Evolutionary conservation across 2,888 invertebrate genomes (phyloP), one percentile per base, ranked within the genome.

Genomic region (Cataglyphis livida): DNA sequence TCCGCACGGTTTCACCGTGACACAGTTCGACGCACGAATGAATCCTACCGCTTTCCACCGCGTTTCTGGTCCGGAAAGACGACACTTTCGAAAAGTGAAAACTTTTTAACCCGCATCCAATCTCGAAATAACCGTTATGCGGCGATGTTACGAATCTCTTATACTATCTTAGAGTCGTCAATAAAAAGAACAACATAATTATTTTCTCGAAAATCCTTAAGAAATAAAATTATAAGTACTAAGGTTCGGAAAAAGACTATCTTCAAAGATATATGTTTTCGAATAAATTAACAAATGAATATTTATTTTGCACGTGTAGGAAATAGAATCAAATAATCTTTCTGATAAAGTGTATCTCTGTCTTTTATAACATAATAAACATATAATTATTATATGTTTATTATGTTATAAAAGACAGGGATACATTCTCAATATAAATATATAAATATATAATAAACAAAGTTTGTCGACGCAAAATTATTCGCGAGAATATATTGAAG

Each of bases 1-100:
- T 51, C 73, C 85, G 70, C 83, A 78, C 82, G 83, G 62, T 84
- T 89, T 83, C 87, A 81, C 73, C 83, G 78, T 87, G 90, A 84
- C 90, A 86, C 86, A 85, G 73, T 90, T 90, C 84, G 87, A 84
- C 84, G 81, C 65, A 62, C 65, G 62, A 48, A 81, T 84, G 82
- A 79, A 82, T 83, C 54, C 61, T 64, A 48, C 57, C 61, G 51
- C 66, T 81, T 62, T 75, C 62, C 68, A 74, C 64, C 38, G 28
- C 57, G 48, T 57, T 44, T 15, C 59, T 21, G 32, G 9, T 12
- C 28, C 9, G 41, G 44, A 41, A 66, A 25, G 38, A 10, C 61
- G 70, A 18, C 32, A 70, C 59, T 71, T 70, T 71, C 44, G 18
- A 70, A 78, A 70, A 78, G 57, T 59, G 59, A 59, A 76, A 68